Percentiles rank a stretch among this genome's conserved stretches.
These are phyloP conservation scores for Torymus tubicola DNA, from an alignment of 2,888 invertebrate genomes.

Conservation along the genomic window DNA sequence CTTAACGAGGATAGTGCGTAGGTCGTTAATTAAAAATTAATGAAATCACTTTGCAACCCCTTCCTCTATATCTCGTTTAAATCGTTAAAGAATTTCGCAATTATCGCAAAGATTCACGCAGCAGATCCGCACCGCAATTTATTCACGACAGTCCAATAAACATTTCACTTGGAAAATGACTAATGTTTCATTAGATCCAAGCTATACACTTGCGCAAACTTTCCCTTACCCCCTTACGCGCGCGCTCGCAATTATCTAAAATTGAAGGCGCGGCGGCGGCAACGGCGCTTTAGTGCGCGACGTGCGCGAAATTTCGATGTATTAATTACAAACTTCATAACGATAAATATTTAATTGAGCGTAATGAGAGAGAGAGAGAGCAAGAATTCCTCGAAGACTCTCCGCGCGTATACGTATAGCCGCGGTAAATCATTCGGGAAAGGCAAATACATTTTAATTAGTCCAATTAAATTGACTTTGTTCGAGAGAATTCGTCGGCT, in stretches of 20 bases:
- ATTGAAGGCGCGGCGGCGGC: not conserved
- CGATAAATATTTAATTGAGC: constrained; percentile 44
- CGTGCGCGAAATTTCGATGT: not conserved
- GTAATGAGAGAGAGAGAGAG: constrained; percentile 34
- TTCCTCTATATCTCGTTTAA: too few relatives aligned
- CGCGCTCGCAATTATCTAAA: constrained; percentile 6
- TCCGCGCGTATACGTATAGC: not conserved
- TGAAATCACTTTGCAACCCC: too few relatives aligned
- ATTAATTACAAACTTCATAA: constrained; percentile 34
- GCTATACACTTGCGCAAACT: too few relatives aligned
- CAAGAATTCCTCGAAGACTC: constrained; percentile 11
- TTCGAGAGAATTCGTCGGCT: constrained; percentile 37
- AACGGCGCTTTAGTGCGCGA: not conserved
- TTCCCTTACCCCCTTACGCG: too few relatives aligned
- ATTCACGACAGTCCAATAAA: too few relatives aligned
- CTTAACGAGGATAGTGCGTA: too few relatives aligned
- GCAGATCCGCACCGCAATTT: not conserved
- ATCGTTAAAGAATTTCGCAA: too few relatives aligned
- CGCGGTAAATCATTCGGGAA: constrained; percentile 28
- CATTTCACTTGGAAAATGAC: too few relatives aligned
- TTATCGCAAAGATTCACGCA: too few relatives aligned
- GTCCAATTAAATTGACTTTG: constrained; percentile 39
- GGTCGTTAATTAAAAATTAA: too few relatives aligned
- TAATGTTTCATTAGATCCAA: not conserved
- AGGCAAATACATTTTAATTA: constrained; percentile 50